phyloP scores from a whole-genome alignment of 2,888 invertebrate genomes.

The Ariolimax columbianus region DNA sequence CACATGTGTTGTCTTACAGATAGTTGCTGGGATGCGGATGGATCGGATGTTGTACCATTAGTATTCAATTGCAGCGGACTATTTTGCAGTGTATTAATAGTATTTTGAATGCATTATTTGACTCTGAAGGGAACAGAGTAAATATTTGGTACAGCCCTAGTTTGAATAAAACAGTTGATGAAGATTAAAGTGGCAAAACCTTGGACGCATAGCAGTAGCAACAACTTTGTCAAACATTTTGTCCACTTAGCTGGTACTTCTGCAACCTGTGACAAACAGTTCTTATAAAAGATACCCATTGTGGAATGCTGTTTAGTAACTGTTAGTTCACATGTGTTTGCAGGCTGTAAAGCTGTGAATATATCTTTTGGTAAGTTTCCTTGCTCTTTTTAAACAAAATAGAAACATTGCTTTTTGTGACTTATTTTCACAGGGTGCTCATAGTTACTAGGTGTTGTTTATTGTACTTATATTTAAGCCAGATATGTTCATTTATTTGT shows the following conservation, averaged over 20 bases:
- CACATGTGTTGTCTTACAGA: no score
- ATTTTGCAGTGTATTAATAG: no score
- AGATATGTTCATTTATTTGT: neutral
- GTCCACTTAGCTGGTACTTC: neutral
- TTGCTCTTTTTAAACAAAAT: neutral
- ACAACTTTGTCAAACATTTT: neutral
- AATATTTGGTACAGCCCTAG: no score
- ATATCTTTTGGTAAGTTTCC: neutral
- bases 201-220: neutral
- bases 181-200: neutral
- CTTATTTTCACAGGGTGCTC: conserved; percentile 13
- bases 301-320: neutral
- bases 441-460: neutral
- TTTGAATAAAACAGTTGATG: neutral
- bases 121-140: no score
- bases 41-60: no score
- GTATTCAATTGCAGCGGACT: no score
- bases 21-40: no score
- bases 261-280: neutral
- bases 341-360: neutral
- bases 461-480: conserved; percentile 12
- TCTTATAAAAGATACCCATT: neutral
- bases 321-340: neutral
- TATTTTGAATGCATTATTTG: no score
- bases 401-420: neutral